Conservation (phyloP, 1,140 invertebrate species). For the Latrodectus geometricus region DNA sequence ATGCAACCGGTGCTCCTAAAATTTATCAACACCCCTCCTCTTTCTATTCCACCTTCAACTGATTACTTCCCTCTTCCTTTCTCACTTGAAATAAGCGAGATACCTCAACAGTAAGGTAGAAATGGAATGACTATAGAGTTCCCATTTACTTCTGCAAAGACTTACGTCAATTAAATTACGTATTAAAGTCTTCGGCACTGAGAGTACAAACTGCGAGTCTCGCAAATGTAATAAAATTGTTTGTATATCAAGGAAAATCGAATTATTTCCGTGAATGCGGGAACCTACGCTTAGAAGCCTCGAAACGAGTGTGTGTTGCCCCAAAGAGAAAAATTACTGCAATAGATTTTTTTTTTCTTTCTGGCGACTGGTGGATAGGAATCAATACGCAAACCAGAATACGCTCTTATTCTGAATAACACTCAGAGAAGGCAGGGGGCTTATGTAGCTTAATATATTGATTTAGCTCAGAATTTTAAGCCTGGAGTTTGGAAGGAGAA, state of each 20-base stretch:
- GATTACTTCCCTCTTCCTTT: slow-evolving; percentile 8
- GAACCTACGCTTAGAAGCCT: background rate
- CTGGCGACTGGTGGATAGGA: background rate
- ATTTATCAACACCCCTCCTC: background rate
- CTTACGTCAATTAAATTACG: slow-evolving; percentile 57
- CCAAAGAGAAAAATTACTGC: slow-evolving; percentile 17
- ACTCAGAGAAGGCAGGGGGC: background rate
- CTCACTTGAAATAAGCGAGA: background rate
- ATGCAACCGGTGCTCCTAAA: background rate
- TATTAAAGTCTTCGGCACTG: slow-evolving; percentile 39
- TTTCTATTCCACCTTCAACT: background rate
- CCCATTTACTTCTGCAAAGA: slow-evolving; percentile 31
- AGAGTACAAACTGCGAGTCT: background rate
- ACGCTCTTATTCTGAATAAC: slow-evolving; percentile 39
- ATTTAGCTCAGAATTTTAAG: slow-evolving; percentile 40
- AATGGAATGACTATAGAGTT: slow-evolving; percentile 13
- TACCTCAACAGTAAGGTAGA: too few relatives aligned
- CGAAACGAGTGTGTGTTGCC: background rate
- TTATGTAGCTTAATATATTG: slow-evolving; percentile 49
- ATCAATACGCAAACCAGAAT: slow-evolving; percentile 26
- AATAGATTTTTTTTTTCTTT: background rate
- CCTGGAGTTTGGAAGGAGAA: background rate
- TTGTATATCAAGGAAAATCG: slow-evolving; percentile 48
- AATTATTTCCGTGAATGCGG: slow-evolving; percentile 43
- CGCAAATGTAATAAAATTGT: slow-evolving; percentile 55